Percentiles rank a stretch among this genome's conserved stretches.
Conservation (phyloP, 2,797 vertebrate species). For the Thalassophryne amazonica region DNA sequence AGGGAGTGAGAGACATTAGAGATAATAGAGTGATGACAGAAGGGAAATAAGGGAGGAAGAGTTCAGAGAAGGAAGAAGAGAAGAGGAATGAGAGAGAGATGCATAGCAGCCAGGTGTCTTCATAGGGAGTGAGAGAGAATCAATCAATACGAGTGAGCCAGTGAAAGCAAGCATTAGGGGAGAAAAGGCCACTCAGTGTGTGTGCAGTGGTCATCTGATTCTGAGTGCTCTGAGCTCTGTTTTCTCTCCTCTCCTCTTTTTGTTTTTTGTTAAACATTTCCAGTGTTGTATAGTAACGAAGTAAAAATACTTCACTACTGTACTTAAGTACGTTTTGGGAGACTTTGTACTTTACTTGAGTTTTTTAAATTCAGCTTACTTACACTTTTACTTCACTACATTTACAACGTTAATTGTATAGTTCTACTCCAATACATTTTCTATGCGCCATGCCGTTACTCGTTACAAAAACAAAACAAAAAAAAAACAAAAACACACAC, state of each 20-base stretch:
- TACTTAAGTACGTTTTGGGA: no score
- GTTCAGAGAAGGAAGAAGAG: not conserved
- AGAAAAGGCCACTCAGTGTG: constrained; percentile 56
- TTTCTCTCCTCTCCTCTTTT: not conserved
- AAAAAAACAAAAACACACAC: no score
- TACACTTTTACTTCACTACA: no score
- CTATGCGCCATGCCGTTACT: no score
- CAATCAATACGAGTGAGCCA: constrained; percentile 67
- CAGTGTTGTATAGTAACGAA: constrained; percentile 2
- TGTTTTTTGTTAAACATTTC: constrained; percentile 6
- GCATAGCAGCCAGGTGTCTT: constrained; percentile 19
- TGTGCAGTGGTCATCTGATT: constrained; percentile 49
- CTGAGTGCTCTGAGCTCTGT: constrained; percentile 32
- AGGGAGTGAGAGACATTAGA: not conserved
- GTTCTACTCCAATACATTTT: no score
- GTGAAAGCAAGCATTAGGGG: constrained; percentile 71
- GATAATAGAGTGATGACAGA: constrained; percentile 17
- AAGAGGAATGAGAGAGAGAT: not conserved
- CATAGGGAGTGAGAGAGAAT: constrained; percentile 22
- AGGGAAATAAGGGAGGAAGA: no score
- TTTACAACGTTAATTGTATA: no score
- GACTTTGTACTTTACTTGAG: no score
- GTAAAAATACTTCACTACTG: no score
- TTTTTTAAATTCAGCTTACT: no score
- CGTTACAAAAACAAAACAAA: no score